A percentile compares a stretch with the other conserved stretches of the same genome.
These are phyloP conservation scores for Alectoris magna DNA, from an alignment of 2,797 vertebrate species.

Conservation along the genomic window DNA sequence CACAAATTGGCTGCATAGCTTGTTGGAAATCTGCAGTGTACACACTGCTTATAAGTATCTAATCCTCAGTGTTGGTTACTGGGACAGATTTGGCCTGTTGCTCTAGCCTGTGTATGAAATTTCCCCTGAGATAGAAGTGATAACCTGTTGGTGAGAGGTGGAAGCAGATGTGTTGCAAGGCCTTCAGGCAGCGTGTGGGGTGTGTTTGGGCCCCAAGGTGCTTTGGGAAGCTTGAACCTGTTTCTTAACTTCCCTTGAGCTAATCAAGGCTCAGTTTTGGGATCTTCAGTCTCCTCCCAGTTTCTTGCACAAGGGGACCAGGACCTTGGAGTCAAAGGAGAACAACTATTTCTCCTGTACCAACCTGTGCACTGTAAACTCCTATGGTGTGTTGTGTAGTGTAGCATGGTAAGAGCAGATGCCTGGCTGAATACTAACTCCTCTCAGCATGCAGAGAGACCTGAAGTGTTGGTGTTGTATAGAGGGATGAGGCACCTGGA, in stretches of 20 bases:
- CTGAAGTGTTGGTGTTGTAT: neutral
- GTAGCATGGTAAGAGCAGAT: neutral
- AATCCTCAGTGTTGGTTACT: conserved; percentile 11
- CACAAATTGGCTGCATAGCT: conserved; percentile 32
- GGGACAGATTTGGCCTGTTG: neutral
- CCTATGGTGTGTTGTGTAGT: rapidly evolving
- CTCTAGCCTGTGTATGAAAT: neutral
- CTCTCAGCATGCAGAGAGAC: neutral
- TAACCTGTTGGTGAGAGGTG: neutral
- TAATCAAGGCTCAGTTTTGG: neutral
- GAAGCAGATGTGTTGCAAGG: conserved; percentile 24
- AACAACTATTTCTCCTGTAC: neutral
- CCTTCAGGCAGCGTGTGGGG: neutral
- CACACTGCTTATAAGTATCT: neutral
- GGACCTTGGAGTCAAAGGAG: neutral
- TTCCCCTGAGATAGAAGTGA: neutral
- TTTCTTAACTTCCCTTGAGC: neutral
- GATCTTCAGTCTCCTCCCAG: neutral
- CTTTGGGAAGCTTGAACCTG: neutral
- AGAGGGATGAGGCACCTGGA: neutral
- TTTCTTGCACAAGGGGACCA: neutral
- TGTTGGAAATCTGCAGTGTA: neutral
- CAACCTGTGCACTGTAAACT: neutral
- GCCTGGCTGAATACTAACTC: neutral
- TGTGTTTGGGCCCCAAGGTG: neutral